phyloP scores from a whole-genome alignment of 2,113 vertebrate species.

The Hipposideros armiger region DNA sequence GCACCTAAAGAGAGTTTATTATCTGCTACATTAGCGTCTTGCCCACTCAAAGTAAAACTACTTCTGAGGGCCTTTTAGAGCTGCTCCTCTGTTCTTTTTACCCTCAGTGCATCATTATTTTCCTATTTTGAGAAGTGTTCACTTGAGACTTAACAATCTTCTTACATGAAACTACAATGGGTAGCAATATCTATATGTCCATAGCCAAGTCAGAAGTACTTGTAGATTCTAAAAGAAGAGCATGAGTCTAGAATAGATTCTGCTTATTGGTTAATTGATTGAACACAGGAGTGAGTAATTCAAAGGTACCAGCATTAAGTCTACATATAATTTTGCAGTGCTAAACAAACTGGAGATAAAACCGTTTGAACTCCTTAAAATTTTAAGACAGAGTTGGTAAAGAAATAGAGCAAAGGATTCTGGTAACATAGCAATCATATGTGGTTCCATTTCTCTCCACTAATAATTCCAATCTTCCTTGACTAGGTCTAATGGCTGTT shows the following conservation, averaged over 20 bases:
- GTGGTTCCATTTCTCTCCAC: not conserved
- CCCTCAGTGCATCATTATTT: not conserved
- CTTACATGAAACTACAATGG: not conserved
- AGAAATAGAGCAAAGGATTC: not conserved
- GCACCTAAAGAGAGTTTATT: slow-evolving; percentile 19
- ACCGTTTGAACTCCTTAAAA: not conserved
- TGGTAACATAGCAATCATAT: not conserved
- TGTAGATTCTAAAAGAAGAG: not conserved
- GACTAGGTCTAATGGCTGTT: not conserved
- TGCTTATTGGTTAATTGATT: not conserved
- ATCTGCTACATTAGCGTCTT: not conserved
- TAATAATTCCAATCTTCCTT: not conserved
- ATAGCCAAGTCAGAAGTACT: not conserved
- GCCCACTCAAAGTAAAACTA: not conserved
- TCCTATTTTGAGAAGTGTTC: slow-evolving; percentile 27
- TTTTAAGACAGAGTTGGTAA: not conserved
- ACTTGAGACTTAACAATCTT: not conserved
- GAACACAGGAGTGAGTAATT: not conserved
- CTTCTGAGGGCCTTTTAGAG: not conserved
- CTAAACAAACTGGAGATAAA: not conserved
- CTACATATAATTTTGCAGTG: not conserved
- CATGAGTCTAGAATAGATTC: not conserved
- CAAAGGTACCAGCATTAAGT: not conserved
- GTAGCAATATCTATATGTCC: not conserved
- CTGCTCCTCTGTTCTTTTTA: not conserved